phyloP scores from a whole-genome alignment of 2,888 invertebrate species.

The Cynaeus angustus region DNA sequence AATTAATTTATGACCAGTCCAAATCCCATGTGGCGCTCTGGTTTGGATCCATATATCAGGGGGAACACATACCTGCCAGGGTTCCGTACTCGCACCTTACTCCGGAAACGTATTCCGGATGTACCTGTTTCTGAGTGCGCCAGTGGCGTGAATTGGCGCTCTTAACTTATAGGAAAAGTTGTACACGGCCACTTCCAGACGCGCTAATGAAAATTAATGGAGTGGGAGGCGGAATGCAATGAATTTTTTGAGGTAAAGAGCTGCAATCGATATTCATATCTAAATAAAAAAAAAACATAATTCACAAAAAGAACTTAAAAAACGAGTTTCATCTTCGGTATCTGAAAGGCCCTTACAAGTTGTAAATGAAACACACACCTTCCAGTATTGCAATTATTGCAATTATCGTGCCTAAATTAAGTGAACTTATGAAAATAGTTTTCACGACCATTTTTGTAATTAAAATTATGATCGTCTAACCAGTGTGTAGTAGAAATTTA shows the following conservation, averaged over 20 bases:
- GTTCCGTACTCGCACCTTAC: slow-evolving; percentile 40
- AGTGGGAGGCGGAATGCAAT: slow-evolving; percentile 5
- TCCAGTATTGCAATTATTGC: too few relatives aligned
- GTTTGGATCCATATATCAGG: slow-evolving; percentile 34
- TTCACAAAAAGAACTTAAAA: too few relatives aligned
- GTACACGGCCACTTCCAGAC: slow-evolving; percentile 57
- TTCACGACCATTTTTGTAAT: too few relatives aligned
- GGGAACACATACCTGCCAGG: slow-evolving; percentile 45
- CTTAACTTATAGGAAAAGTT: slow-evolving; percentile 58
- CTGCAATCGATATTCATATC: slow-evolving; percentile 5
- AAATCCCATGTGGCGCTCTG: slow-evolving; percentile 33
- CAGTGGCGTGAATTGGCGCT: slow-evolving; percentile 44
- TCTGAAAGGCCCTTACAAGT: too few relatives aligned
- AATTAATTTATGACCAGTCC: slow-evolving; percentile 46
- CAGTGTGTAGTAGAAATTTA: too few relatives aligned
- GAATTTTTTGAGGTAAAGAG: neutral
- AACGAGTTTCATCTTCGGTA: too few relatives aligned
- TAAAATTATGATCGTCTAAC: too few relatives aligned
- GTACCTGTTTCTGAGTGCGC: slow-evolving; percentile 54
- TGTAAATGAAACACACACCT: too few relatives aligned
- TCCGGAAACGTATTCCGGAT: slow-evolving; percentile 48
- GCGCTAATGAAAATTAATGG: slow-evolving; percentile 59
- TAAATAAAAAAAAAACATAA: too few relatives aligned
- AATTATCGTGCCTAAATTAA: too few relatives aligned
- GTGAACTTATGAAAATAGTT: too few relatives aligned